Evolutionary conservation across 2,113 vertebrate species (phyloP).

Genomic region (Sinocyclocheilus rhinocerous): DNA sequence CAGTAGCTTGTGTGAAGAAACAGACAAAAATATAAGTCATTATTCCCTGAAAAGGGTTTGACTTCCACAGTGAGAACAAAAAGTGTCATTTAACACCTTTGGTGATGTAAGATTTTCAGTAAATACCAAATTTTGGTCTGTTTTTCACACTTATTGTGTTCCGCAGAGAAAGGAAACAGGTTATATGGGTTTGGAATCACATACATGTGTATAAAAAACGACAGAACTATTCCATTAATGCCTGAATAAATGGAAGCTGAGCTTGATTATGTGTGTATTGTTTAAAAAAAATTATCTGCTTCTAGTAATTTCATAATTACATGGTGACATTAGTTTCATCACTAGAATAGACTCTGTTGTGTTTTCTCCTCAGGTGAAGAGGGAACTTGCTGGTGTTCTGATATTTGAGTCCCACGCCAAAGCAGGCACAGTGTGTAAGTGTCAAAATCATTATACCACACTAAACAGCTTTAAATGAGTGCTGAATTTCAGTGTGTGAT

Average conservation of each 20-base stretch:
- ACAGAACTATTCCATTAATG: no score
- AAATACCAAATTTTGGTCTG: no score
- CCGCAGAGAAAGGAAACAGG: no score
- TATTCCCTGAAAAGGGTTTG: not conserved
- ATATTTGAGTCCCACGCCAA: slow-evolving; percentile 96
- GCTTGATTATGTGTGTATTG: not conserved
- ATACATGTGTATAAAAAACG: no score
- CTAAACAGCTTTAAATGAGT: not conserved
- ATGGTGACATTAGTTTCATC: no score
- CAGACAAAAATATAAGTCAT: not conserved
- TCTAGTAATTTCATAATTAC: no score
- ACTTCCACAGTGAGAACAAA: no score
- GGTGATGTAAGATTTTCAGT: no score
- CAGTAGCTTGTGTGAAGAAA: no score
- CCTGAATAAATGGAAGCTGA: not conserved
- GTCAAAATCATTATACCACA: not conserved
- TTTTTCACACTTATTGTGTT: no score
- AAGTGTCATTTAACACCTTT: no score
- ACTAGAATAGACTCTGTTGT: not conserved
- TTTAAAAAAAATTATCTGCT: not conserved
- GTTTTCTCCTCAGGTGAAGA: slow-evolving; percentile 84
- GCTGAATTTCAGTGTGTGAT: not conserved
- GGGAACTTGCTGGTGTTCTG: slow-evolving; percentile 91
- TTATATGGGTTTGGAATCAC: no score
- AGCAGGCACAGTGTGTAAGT: slow-evolving; percentile 97